phyloP scores from a whole-genome alignment of 2,113 vertebrate species.

The Egretta garzetta region DNA sequence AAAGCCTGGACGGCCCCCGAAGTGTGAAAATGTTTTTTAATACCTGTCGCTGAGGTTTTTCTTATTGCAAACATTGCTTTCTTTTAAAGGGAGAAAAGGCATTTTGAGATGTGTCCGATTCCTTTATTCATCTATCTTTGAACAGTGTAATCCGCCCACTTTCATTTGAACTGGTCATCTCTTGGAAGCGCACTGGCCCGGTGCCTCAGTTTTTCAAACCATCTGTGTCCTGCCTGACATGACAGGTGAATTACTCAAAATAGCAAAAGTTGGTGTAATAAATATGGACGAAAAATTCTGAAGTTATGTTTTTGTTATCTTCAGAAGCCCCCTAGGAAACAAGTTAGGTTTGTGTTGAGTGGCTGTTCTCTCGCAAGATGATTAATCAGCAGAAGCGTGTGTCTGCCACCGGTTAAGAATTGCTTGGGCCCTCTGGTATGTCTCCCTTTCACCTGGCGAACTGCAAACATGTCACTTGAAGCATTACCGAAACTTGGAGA shows the following conservation, averaged over 20 bases:
- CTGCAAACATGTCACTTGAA: rapidly evolving
- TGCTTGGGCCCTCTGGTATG: background rate
- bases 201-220: background rate
- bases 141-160: background rate
- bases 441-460: background rate
- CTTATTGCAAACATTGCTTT: background rate
- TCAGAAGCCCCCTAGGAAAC: background rate
- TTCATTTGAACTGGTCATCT: background rate
- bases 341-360: background rate
- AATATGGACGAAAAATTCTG: background rate
- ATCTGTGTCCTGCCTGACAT: background rate
- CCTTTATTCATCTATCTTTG: background rate
- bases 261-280: background rate
- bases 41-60: background rate
- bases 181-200: background rate
- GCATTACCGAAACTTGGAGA: background rate
- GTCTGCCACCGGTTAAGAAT: background rate
- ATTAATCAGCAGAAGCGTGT: background rate
- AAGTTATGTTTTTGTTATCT: background rate
- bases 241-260: background rate
- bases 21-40: background rate
- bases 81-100: background rate
- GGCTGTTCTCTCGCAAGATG: background rate
- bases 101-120: background rate
- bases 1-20: background rate